Evolutionary conservation across 2,113 vertebrate genomes (phyloP).

Genomic region (Oryzias melastigma): DNA sequence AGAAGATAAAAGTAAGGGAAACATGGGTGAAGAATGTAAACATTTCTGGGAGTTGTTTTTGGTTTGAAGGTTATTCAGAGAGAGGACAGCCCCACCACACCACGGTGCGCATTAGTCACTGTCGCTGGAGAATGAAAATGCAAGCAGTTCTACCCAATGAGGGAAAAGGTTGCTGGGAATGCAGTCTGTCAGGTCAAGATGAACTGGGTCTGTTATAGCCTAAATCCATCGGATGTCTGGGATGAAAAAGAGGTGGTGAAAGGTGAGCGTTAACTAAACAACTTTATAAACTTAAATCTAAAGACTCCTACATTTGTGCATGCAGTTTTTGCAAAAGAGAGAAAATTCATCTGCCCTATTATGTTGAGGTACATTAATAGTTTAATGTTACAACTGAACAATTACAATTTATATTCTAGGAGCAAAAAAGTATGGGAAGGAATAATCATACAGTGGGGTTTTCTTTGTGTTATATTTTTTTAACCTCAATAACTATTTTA

Average conservation of each 20-base stretch:
- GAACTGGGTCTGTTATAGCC: conserved; percentile 42
- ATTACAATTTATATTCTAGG: too few species aligned
- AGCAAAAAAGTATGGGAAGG: too few species aligned
- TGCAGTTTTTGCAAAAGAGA: background rate
- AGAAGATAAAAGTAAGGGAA: conserved; percentile 53
- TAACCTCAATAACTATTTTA: too few species aligned
- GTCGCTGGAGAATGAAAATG: conserved; percentile 45
- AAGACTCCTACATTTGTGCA: background rate
- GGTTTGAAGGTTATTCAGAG: conserved; percentile 31
- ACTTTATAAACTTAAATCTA: conserved; percentile 6
- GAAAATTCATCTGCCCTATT: background rate
- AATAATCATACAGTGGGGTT: too few species aligned
- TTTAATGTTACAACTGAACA: too few species aligned
- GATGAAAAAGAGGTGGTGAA: conserved; percentile 2
- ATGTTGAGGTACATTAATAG: too few species aligned
- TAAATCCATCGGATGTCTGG: conserved; percentile 24
- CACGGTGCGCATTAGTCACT: conserved; percentile 49
- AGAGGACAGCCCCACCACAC: conserved; percentile 25
- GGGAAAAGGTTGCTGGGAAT: conserved; percentile 66
- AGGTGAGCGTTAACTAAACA: conserved; percentile 5
- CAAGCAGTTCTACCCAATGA: conserved; percentile 53
- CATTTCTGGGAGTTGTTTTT: conserved; percentile 52
- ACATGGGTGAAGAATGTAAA: conserved; percentile 65
- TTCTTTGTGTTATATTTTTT: too few species aligned
- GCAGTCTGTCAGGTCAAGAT: conserved; percentile 65